These are phyloP conservation scores for Ciconia stormi DNA, from an alignment of 2,113 vertebrate genomes.

Conservation along the genomic window DNA sequence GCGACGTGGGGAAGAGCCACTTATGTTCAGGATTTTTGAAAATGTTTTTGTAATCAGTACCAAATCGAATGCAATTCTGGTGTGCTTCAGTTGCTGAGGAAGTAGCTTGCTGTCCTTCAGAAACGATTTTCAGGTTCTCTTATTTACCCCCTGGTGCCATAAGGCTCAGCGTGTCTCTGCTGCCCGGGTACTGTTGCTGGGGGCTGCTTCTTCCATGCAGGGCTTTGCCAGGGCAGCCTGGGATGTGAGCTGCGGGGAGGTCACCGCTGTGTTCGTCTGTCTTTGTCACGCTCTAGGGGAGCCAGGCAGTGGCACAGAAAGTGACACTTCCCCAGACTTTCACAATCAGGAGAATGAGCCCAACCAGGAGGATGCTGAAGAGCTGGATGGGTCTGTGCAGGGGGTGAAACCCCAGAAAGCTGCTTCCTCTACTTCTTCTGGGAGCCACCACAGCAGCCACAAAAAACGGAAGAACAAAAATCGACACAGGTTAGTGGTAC, in stretches of 20 bases:
- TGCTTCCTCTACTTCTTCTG: constrained; percentile 89
- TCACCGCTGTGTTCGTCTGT: neutral
- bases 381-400: constrained; percentile 90
- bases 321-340: constrained; percentile 95
- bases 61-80: neutral
- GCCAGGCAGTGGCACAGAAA: constrained; percentile 95
- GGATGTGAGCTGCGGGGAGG: neutral
- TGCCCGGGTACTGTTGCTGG: neutral
- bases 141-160: neutral
- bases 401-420: constrained; percentile 97
- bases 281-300: constrained; percentile 79
- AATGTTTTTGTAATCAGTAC: neutral
- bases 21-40: too few species aligned
- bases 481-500: constrained; percentile 89
- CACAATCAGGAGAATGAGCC: constrained; percentile 99
- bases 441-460: constrained; percentile 95
- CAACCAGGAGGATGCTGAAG: constrained; percentile 92
- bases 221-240: neutral
- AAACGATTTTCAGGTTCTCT: neutral
- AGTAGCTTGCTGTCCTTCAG: neutral
- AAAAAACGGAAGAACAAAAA: constrained; percentile 99
- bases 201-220: neutral
- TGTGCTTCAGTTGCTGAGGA: neutral
- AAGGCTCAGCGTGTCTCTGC: neutral
- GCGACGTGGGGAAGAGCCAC: fast-evolving